Conservation (phyloP, 1,140 invertebrate genomes). For the Hylaeus volcanicus region DNA sequence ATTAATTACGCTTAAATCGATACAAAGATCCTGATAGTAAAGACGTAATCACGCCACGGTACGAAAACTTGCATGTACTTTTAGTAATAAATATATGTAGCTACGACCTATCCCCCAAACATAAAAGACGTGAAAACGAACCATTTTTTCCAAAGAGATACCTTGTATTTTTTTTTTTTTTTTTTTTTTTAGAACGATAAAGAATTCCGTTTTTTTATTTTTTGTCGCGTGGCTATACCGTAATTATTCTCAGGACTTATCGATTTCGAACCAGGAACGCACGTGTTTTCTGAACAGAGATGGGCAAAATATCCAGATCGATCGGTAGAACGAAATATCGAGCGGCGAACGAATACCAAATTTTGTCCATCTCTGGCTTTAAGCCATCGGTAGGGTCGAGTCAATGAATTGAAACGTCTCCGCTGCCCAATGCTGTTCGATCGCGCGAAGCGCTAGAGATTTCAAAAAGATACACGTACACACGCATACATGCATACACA, state of each 20-base stretch:
- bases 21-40: slow-evolving; percentile 62
- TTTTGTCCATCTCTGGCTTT: too few relatives aligned
- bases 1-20: slow-evolving; percentile 65
- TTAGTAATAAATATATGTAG: slow-evolving; percentile 50
- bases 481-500: background rate
- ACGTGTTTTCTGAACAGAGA: background rate
- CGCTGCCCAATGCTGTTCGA: slow-evolving; percentile 27
- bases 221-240: slow-evolving; percentile 46
- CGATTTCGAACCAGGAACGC: slow-evolving; percentile 55
- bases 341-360: too few relatives aligned
- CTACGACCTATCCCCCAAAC: slow-evolving; percentile 14
- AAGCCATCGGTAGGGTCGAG: background rate
- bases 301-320: too few relatives aligned
- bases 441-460: slow-evolving; percentile 40
- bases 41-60: slow-evolving; percentile 51
- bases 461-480: background rate
- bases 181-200: too few relatives aligned
- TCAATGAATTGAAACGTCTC: background rate
- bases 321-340: too few relatives aligned
- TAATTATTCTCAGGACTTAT: slow-evolving; percentile 64
- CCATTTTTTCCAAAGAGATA: slow-evolving; percentile 22
- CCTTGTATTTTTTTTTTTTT: background rate
- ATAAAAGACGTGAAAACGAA: background rate
- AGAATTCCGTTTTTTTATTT: background rate
- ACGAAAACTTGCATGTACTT: slow-evolving; percentile 43